Evolutionary conservation across 2,888 invertebrate species (phyloP).

Genomic region (Liopterus haemorrhoidalis): DNA sequence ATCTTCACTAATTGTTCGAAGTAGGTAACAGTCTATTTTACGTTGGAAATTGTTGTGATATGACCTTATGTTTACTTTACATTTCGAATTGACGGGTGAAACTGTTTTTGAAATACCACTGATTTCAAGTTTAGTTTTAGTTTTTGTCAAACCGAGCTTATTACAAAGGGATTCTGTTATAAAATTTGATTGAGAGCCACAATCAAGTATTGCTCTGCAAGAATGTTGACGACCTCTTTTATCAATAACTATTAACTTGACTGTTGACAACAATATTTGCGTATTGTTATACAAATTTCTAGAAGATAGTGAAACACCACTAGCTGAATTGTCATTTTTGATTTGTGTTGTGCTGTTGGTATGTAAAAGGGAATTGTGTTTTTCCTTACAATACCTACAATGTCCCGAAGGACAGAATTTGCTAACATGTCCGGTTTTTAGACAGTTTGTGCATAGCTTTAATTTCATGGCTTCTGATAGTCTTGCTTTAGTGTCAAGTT

Average conservation of each 20-base stretch:
- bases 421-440: background rate
- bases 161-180: background rate
- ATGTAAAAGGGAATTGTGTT: background rate
- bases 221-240: background rate
- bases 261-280: constrained; percentile 7
- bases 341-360: background rate
- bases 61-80: background rate
- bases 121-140: background rate
- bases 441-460: constrained; percentile 4
- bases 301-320: background rate
- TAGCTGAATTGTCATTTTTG: background rate
- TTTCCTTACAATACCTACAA: no score
- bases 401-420: no score
- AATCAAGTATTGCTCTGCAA: constrained; percentile 5
- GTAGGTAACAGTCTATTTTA: background rate
- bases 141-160: background rate
- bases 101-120: background rate
- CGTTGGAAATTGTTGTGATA: background rate
- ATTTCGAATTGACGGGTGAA: background rate
- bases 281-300: background rate
- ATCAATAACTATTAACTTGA: background rate
- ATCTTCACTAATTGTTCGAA: background rate
- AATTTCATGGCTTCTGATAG: constrained; percentile 1
- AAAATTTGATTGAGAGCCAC: constrained; percentile 3
- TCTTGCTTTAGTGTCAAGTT: no score